Evolutionary conservation across 2,888 invertebrate species (phyloP).

Genomic region (Clostera curtula): DNA sequence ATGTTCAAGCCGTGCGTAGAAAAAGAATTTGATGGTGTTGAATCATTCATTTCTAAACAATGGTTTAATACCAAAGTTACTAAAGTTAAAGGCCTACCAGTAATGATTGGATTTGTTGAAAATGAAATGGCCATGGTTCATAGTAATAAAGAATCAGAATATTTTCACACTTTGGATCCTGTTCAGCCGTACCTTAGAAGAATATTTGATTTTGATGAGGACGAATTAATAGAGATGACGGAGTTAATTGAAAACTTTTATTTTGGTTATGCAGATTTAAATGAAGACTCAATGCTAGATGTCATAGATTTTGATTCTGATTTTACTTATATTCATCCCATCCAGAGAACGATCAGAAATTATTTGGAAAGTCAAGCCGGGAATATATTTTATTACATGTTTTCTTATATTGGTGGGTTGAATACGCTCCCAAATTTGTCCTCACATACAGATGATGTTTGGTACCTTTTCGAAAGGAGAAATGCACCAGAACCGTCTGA

Average conservation of each 20-base stretch:
- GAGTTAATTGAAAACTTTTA: slow-evolving; percentile 32
- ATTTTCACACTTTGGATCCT: slow-evolving; percentile 21
- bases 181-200: slow-evolving; percentile 16
- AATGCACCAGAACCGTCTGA: slow-evolving; percentile 12
- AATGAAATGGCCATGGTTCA: slow-evolving; percentile 27
- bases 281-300: slow-evolving; percentile 14
- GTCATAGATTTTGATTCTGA: slow-evolving; percentile 40
- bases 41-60: slow-evolving; percentile 2
- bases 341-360: slow-evolving; percentile 30
- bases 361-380: slow-evolving; percentile 25
- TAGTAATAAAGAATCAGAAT: slow-evolving; percentile 11
- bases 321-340: slow-evolving; percentile 32
- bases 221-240: slow-evolving; percentile 20
- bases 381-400: slow-evolving; percentile 40
- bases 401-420: slow-evolving; percentile 36
- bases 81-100: slow-evolving; percentile 3
- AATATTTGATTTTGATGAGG: slow-evolving; percentile 20
- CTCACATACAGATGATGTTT: slow-evolving; percentile 39
- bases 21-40: slow-evolving; percentile 1
- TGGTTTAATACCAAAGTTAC: slow-evolving; percentile 2
- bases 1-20: slow-evolving; percentile 7
- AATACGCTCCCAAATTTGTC: slow-evolving; percentile 21
- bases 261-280: slow-evolving; percentile 31
- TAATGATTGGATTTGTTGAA: slow-evolving; percentile 11
- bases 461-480: slow-evolving; percentile 37